These are phyloP conservation scores for Psittacula derbiana DNA, from an alignment of 2,797 vertebrate species.

Conservation along the genomic window DNA sequence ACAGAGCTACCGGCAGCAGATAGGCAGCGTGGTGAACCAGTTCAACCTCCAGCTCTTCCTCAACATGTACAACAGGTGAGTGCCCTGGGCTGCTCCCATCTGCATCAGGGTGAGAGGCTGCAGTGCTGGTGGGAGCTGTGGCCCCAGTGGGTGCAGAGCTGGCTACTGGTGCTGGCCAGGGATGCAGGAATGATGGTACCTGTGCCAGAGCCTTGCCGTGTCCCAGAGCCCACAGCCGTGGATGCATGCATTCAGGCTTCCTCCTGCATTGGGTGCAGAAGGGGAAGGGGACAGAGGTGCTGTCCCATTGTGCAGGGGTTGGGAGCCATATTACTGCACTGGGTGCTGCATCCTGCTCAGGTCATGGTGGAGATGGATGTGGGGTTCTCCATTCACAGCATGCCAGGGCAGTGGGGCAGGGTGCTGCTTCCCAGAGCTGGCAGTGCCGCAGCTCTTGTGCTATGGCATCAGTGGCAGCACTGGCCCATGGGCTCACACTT, in stretches of 20 bases:
- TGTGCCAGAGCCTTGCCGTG: neutral
- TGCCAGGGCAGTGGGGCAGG: rapidly evolving
- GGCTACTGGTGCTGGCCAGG: neutral
- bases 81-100: neutral
- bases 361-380: rapidly evolving
- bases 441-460: neutral
- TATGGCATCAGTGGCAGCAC: neutral
- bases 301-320: neutral
- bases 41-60: slow-evolving; percentile 98
- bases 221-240: neutral
- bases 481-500: neutral
- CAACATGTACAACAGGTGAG: slow-evolving; percentile 97
- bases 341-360: neutral
- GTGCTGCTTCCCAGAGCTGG: neutral
- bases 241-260: rapidly evolving
- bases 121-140: neutral
- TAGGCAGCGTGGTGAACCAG: slow-evolving; percentile 90
- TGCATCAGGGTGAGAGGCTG: rapidly evolving
- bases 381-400: neutral
- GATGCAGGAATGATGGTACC: neutral
- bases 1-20: slow-evolving; percentile 95
- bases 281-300: neutral
- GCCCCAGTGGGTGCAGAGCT: neutral
- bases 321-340: neutral
- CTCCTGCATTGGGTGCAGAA: neutral